A percentile compares a stretch with the other conserved stretches of the same genome.
phyloP scores from a whole-genome alignment of 2,888 invertebrate species.

The Tiliacea aurago region DNA sequence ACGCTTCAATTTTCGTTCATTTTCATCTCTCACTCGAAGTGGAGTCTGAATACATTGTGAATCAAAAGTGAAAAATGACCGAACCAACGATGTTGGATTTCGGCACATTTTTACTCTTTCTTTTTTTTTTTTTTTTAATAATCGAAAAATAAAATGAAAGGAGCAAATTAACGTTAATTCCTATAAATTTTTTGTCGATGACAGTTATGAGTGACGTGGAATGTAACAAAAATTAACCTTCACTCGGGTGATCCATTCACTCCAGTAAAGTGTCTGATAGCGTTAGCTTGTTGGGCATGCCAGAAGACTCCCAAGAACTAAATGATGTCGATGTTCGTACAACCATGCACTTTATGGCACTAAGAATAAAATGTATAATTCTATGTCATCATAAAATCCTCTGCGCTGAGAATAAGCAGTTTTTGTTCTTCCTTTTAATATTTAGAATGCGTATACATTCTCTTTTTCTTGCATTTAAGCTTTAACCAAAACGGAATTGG shows the following conservation, averaged over 20 bases:
- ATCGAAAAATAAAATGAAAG: no score
- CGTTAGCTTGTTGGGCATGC: neutral
- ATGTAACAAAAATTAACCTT: neutral
- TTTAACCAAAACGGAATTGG: constrained; percentile 10
- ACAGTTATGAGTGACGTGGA: no score
- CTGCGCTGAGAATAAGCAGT: constrained; percentile 4
- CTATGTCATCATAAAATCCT: neutral
- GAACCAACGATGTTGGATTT: no score
- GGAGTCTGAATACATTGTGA: neutral
- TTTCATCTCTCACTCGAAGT: neutral
- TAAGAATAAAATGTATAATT: neutral
- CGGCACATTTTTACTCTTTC: no score
- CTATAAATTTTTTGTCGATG: no score
- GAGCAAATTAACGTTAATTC: no score
- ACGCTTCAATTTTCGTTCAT: no score
- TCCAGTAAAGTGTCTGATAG: neutral
- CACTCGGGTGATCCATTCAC: neutral
- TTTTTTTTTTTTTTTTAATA: no score
- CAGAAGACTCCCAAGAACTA: neutral
- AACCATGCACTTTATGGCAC: neutral
- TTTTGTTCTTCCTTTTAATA: constrained; percentile 16
- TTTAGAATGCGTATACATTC: neutral
- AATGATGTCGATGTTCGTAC: neutral
- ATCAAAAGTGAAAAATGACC: no score
- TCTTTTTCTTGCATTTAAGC: constrained; percentile 14